These are phyloP conservation scores for Dinomys branickii DNA, from an alignment of 2,113 vertebrate species.

Conservation along the genomic window DNA sequence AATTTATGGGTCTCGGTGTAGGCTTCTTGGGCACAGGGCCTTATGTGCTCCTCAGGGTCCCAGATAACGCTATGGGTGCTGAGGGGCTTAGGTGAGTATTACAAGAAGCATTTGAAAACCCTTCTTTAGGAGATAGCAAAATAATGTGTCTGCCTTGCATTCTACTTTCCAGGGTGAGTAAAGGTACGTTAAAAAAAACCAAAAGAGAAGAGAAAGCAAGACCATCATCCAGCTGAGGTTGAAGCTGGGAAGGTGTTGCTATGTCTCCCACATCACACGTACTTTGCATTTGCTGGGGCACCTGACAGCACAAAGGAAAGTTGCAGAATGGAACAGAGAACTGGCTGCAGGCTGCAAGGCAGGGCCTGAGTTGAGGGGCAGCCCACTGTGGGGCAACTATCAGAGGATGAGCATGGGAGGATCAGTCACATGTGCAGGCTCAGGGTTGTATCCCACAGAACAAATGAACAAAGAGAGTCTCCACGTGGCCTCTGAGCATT, in stretches of 20 bases:
- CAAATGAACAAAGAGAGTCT: background rate
- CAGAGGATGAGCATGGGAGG: background rate
- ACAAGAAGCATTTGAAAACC: background rate
- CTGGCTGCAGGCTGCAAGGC: background rate
- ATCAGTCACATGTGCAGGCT: background rate
- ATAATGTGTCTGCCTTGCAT: background rate
- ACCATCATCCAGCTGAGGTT: background rate
- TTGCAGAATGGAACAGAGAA: background rate
- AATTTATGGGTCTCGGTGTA: fast-evolving
- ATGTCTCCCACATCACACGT: background rate
- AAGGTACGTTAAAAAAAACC: no score
- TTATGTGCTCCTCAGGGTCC: background rate
- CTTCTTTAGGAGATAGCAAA: background rate
- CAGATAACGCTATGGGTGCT: background rate
- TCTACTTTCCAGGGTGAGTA: background rate
- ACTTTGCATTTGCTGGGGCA: background rate
- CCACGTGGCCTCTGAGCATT: background rate
- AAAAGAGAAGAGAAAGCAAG: background rate
- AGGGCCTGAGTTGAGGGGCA: background rate
- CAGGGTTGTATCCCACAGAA: background rate
- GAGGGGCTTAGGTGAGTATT: background rate
- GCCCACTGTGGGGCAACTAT: background rate
- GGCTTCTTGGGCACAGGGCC: background rate
- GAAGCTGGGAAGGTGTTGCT: background rate
- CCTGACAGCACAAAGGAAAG: background rate